A percentile compares a stretch with the other conserved stretches of the same genome.
These are phyloP conservation scores for Philypnodon macrostomus DNA, from an alignment of 2,797 vertebrate species.

Conservation along the genomic window DNA sequence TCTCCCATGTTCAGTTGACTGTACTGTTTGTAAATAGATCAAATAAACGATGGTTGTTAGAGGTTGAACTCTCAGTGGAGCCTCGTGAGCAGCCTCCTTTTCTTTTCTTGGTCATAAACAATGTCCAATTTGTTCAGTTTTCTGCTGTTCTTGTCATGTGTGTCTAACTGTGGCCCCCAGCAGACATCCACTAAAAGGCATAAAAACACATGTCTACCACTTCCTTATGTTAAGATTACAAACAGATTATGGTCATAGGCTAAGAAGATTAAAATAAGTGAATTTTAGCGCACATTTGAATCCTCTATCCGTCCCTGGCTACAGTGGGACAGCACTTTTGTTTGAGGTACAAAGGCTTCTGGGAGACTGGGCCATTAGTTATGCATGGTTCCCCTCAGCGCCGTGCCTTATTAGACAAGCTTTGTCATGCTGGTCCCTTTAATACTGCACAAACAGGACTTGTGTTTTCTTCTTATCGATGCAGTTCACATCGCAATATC, in stretches of 20 bases:
- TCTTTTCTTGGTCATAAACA: conserved; percentile 21
- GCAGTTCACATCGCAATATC: too few relatives aligned
- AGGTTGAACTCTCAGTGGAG: conserved; percentile 49
- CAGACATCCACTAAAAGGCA: neutral
- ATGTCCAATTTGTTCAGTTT: conserved; percentile 7
- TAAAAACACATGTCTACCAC: conserved; percentile 3
- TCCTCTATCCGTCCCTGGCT: conserved; percentile 22
- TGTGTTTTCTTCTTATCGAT: conserved; percentile 35
- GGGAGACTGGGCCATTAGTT: conserved; percentile 57
- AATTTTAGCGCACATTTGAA: conserved; percentile 11
- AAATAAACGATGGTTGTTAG: conserved; percentile 76
- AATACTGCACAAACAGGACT: conserved; percentile 52
- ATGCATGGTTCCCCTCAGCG: conserved; percentile 68
- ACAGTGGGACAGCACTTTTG: conserved; percentile 48
- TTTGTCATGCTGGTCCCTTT: conserved; percentile 66
- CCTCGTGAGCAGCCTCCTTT: conserved; percentile 43
- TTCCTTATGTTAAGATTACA: neutral
- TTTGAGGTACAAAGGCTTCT: conserved; percentile 59
- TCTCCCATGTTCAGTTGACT: conserved; percentile 57
- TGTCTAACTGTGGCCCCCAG: neutral
- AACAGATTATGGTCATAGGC: neutral
- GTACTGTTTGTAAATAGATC: conserved; percentile 74
- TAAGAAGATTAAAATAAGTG: neutral
- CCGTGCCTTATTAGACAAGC: conserved; percentile 68
- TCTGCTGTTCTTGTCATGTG: conserved; percentile 1